phyloP scores from a whole-genome alignment of 2,888 invertebrate species.

The Metopia argyrocephala region DNA sequence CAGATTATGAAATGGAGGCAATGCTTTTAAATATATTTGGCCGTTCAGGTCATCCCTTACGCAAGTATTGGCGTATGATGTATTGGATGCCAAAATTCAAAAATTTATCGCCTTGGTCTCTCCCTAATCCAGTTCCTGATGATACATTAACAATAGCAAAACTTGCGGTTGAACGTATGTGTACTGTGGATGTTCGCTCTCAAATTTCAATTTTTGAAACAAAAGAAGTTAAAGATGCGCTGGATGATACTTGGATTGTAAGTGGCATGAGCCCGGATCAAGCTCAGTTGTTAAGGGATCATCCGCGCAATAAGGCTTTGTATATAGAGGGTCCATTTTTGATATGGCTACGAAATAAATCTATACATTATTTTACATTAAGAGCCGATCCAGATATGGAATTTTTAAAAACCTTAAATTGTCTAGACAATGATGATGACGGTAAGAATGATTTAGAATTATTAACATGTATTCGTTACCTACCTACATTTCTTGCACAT shows the following conservation, averaged over 20 bases:
- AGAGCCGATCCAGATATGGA: conserved; percentile 84
- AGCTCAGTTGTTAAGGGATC: conserved; percentile 83
- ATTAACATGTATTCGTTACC: not conserved
- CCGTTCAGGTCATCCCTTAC: conserved; percentile 83
- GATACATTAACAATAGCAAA: conserved; percentile 88
- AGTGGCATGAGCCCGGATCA: conserved; percentile 91
- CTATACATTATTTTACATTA: conserved; percentile 91
- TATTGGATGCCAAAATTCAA: conserved; percentile 97
- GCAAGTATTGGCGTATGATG: conserved; percentile 90
- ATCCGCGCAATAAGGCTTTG: conserved; percentile 82
- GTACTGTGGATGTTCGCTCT: conserved; percentile 87
- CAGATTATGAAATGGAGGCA: conserved; percentile 92
- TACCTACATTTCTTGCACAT: no score
- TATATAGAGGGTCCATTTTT: conserved; percentile 91
- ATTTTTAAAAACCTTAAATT: conserved; percentile 74
- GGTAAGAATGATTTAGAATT: conserved; percentile 78
- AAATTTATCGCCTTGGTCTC: conserved; percentile 91
- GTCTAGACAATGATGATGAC: conserved; percentile 84
- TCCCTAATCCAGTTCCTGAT: conserved; percentile 88
- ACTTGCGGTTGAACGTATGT: conserved; percentile 90
- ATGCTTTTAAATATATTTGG: conserved; percentile 93
- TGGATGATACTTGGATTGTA: conserved; percentile 95
- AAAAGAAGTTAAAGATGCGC: conserved; percentile 84
- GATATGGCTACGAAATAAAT: conserved; percentile 87
- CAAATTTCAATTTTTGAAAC: conserved; percentile 84